A percentile compares a stretch with the other conserved stretches of the same genome.
Evolutionary conservation across 2,113 vertebrate genomes (phyloP).

Genomic region (Trichomycterus rosablanca): DNA sequence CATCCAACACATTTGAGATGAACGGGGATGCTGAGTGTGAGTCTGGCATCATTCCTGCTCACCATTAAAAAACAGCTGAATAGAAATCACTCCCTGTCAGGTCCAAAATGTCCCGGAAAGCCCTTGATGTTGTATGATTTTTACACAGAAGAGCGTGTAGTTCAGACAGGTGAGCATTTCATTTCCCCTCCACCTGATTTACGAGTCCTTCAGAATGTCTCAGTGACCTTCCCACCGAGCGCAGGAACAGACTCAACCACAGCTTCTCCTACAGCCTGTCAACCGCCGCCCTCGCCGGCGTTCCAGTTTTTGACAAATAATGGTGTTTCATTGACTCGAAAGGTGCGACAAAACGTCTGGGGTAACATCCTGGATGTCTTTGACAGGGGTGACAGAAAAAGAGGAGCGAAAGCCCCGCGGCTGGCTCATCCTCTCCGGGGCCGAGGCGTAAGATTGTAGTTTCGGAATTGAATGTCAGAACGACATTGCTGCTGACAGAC

Average conservation of each 20-base stretch:
- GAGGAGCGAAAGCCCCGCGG: background rate
- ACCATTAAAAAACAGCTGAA: too few species aligned
- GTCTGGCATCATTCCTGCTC: too few species aligned
- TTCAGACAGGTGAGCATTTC: background rate
- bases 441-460: background rate
- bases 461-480: background rate
- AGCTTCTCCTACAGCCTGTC: background rate
- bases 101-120: too few species aligned
- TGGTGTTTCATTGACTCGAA: background rate
- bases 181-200: background rate
- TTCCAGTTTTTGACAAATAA: background rate
- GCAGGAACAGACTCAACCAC: background rate
- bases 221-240: background rate
- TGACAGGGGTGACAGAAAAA: constrained; percentile 5
- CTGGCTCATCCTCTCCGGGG: background rate
- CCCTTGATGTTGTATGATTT: too few species aligned
- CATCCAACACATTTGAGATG: too few species aligned
- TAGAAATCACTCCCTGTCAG: too few species aligned
- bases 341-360: background rate
- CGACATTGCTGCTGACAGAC: background rate
- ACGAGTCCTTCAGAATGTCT: background rate
- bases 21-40: too few species aligned
- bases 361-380: background rate
- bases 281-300: background rate
- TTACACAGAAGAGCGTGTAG: too few species aligned